A percentile compares a stretch with the other conserved stretches of the same genome.
These are phyloP conservation scores for Bombus affinis DNA, from an alignment of 1,140 invertebrate species.

Conservation along the genomic window DNA sequence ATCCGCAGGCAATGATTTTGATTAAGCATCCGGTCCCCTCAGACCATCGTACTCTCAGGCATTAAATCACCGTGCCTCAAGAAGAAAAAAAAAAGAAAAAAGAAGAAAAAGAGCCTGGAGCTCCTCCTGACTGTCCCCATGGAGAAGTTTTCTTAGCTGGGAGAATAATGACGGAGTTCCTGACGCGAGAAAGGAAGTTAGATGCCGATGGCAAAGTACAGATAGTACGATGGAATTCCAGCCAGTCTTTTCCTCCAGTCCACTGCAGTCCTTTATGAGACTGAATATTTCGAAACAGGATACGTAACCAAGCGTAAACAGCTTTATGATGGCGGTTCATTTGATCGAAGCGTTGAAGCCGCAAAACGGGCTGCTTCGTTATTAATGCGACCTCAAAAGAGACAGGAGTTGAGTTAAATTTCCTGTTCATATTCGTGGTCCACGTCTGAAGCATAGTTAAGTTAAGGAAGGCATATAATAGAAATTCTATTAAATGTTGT, in stretches of 20 bases:
- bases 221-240: background rate
- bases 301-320: background rate
- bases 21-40: conserved; percentile 53
- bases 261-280: background rate
- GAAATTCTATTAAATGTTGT: too few relatives aligned
- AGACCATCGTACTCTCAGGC: background rate
- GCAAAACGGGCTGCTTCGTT: background rate
- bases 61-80: conserved; percentile 56
- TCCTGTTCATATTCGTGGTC: background rate
- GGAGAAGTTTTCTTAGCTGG: conserved; percentile 31
- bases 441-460: too few relatives aligned
- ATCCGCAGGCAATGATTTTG: conserved; percentile 67
- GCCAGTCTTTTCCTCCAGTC: background rate
- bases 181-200: conserved; percentile 30
- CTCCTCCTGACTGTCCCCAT: conserved; percentile 30
- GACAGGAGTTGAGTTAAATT: background rate
- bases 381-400: conserved; percentile 2
- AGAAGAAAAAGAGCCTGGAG: background rate
- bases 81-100: background rate
- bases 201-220: background rate
- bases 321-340: background rate
- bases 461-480: too few relatives aligned
- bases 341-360: background rate
- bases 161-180: conserved; percentile 60
- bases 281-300: background rate